phyloP scores from a whole-genome alignment of 2,797 vertebrate species.

The Masticophis lateralis region DNA sequence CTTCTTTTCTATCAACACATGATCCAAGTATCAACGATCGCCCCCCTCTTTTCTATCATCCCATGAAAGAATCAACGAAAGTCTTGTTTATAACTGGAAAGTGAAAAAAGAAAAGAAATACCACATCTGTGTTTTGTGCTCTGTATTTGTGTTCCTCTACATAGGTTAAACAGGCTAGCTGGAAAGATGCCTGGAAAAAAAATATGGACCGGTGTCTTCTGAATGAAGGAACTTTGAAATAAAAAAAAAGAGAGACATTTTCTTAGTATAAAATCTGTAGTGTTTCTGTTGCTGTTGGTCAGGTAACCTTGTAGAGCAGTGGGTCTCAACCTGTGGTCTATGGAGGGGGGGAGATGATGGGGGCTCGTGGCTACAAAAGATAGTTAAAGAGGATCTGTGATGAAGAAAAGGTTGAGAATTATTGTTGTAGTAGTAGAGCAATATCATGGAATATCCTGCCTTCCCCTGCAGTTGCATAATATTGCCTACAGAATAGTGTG shows the following conservation, averaged over 20 bases:
- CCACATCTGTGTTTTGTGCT: neutral
- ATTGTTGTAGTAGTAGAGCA: neutral
- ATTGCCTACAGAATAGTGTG: neutral
- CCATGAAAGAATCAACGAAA: neutral
- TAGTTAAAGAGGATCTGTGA: no score
- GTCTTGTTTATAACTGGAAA: neutral
- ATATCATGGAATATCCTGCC: neutral
- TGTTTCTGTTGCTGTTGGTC: neutral
- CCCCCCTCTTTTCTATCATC: neutral
- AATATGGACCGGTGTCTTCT: neutral
- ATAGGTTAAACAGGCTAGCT: neutral
- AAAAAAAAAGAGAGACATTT: neutral
- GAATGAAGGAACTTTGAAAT: neutral
- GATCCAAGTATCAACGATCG: neutral
- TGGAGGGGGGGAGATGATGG: neutral
- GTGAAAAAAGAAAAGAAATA: neutral
- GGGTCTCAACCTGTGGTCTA: neutral
- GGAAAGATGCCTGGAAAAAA: neutral
- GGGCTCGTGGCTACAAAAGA: no score
- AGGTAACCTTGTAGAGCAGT: neutral
- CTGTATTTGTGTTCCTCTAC: neutral
- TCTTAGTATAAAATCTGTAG: neutral
- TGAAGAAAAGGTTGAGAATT: neutral
- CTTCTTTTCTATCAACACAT: neutral
- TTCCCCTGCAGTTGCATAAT: neutral